Evolutionary conservation across 2,797 vertebrate species (phyloP).

Genomic region (Hippocampus kuda): DNA sequence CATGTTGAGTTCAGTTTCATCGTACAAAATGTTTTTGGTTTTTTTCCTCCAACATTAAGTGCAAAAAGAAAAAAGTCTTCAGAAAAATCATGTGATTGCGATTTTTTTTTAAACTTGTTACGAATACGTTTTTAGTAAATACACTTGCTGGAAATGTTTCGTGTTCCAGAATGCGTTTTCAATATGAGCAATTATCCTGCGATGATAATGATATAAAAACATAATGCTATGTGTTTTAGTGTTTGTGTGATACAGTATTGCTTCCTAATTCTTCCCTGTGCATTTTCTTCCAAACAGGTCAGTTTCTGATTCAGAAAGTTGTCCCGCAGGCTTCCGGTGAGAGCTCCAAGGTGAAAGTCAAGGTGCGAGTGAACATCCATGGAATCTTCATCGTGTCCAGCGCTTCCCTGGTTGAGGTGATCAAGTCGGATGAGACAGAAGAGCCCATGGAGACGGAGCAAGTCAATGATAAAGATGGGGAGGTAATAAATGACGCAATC

Average conservation of each 20-base stretch:
- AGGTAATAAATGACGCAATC: constrained; percentile 62
- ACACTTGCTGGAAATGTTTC: too few relatives aligned
- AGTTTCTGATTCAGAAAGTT: constrained; percentile 91
- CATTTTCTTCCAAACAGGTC: constrained; percentile 62
- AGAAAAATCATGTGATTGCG: too few relatives aligned
- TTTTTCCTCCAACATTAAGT: too few relatives aligned
- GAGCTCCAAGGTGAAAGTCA: constrained; percentile 95
- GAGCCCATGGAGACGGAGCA: constrained; percentile 96
- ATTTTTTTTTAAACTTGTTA: too few relatives aligned
- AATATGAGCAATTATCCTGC: too few relatives aligned
- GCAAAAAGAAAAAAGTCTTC: too few relatives aligned
- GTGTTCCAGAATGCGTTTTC: too few relatives aligned
- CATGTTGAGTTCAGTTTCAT: too few relatives aligned
- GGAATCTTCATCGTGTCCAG: constrained; percentile 96
- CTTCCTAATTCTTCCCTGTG: background rate
- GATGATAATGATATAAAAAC: too few relatives aligned
- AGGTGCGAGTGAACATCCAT: constrained; percentile 91
- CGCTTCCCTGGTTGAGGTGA: constrained; percentile 89
- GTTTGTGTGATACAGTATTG: background rate
- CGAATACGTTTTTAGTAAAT: too few relatives aligned
- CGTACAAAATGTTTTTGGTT: too few relatives aligned
- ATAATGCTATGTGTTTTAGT: background rate
- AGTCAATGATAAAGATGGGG: constrained; percentile 76
- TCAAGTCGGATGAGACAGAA: constrained; percentile 83
- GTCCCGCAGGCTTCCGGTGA: constrained; percentile 88